phyloP scores from a whole-genome alignment of 2,797 vertebrate genomes.

The Coluber constrictor region DNA sequence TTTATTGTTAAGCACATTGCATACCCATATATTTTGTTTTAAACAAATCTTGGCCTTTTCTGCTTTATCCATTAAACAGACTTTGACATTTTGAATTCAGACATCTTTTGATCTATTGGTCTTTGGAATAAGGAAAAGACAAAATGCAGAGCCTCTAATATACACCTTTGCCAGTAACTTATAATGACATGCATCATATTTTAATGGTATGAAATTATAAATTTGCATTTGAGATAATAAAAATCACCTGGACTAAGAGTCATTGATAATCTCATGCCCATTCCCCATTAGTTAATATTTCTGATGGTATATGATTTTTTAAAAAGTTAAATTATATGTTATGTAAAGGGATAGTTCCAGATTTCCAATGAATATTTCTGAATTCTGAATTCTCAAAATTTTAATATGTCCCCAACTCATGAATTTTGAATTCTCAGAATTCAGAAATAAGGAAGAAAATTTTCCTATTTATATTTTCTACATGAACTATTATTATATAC shows the following conservation, averaged over 20 bases:
- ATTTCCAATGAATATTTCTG: not conserved
- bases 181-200: not conserved
- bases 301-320: not conserved
- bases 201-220: not conserved
- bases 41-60: not conserved
- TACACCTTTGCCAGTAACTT: not conserved
- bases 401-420: too few relatives aligned
- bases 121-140: not conserved
- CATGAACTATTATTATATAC: not conserved
- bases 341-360: not conserved
- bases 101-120: not conserved
- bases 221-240: not conserved
- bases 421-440: too few relatives aligned
- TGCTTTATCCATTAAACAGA: not conserved
- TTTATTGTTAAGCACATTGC: not conserved
- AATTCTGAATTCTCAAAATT: not conserved
- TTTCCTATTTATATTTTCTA: not conserved
- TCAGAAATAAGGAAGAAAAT: not conserved
- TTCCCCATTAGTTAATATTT: not conserved
- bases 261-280: not conserved
- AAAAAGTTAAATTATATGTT: not conserved
- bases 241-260: not conserved
- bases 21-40: not conserved
- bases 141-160: not conserved
- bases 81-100: not conserved